Conservation (phyloP, 2,797 vertebrate genomes). For the Trachops cirrhosus region DNA sequence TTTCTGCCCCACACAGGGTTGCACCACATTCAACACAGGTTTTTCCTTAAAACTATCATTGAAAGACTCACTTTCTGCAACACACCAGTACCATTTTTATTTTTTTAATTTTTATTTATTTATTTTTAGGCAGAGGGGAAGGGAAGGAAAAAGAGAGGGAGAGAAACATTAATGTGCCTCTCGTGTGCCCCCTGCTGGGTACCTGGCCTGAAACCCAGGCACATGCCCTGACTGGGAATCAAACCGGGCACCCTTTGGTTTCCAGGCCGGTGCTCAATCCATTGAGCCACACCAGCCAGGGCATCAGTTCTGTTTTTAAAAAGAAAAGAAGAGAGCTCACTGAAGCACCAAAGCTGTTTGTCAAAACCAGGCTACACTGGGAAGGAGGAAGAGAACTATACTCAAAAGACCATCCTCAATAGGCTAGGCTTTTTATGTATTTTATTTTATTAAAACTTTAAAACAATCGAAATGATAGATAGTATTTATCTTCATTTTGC, state of each 20-base stretch:
- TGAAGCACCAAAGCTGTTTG: background rate
- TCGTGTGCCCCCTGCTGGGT: too few relatives aligned
- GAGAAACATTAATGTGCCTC: too few relatives aligned
- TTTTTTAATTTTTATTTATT: too few relatives aligned
- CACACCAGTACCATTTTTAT: background rate
- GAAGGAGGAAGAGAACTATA: background rate
- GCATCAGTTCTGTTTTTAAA: background rate
- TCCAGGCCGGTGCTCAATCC: too few relatives aligned
- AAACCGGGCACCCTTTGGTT: too few relatives aligned
- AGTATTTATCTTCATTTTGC: background rate
- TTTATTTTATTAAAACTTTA: slow-evolving; percentile 12
- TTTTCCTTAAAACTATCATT: background rate
- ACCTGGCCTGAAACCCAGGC: too few relatives aligned
- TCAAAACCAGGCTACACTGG: background rate
- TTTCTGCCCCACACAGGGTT: background rate
- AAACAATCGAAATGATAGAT: background rate
- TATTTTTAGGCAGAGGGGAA: too few relatives aligned
- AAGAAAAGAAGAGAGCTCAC: background rate
- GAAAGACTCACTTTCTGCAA: background rate
- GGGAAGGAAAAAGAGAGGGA: too few relatives aligned
- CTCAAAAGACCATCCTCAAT: background rate
- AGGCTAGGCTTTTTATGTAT: background rate
- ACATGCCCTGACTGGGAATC: too few relatives aligned
- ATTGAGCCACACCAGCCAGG: too few relatives aligned
- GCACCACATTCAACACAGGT: background rate